Evolutionary conservation across 2,113 vertebrate species (phyloP), one percentile per base, ranked within the genome.

Genomic region (Plecotus auritus): DNA sequence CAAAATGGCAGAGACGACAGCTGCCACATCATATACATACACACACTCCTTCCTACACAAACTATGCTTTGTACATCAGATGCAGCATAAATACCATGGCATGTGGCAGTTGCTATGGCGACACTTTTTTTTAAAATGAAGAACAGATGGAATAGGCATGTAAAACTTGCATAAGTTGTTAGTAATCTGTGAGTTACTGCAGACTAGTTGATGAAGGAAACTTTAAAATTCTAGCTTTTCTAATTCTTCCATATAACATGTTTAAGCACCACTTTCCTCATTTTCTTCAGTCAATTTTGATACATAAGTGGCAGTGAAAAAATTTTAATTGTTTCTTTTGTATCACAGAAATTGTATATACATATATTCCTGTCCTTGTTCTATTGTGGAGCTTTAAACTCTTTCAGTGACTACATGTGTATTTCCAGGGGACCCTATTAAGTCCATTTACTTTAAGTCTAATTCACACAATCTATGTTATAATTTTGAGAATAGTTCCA

Each of bases 151-250:
- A 98, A 98, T 96, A 98, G 97, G 92, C 98, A 98, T 98, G 98
- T 98, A 98, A 98, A 98, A 98, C 98, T 98, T 98, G 98, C 98
- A 98, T 98, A 98, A 98, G 98, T 98, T 98, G 98, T 98, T 98
- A 98, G 98, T 98, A 98, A 98, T 98, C 98, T 98, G 98, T 98
- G 98, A 98, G 97, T 98, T 98, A 98, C 98, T 98, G 98, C 96
- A 98, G 98, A 98, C 97, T 98, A 98, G 98, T 98, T 98, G 98
- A 97, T 96, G 98, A 98, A 97, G 97, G 97, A 98, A 98, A 98
- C 97, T 98, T 98, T 98, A 98, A 98, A 98, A 98, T 98, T 98
- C 96, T 96, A 91, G 92, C 96, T 97, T 97, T 97, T 97, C 97
- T 98, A 98, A 98, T 98, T 97, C 95, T 97, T 92, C 77, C 92